Evolutionary conservation across 2,888 invertebrate species (phyloP).

Genomic region (Polylopha cassiicola): DNA sequence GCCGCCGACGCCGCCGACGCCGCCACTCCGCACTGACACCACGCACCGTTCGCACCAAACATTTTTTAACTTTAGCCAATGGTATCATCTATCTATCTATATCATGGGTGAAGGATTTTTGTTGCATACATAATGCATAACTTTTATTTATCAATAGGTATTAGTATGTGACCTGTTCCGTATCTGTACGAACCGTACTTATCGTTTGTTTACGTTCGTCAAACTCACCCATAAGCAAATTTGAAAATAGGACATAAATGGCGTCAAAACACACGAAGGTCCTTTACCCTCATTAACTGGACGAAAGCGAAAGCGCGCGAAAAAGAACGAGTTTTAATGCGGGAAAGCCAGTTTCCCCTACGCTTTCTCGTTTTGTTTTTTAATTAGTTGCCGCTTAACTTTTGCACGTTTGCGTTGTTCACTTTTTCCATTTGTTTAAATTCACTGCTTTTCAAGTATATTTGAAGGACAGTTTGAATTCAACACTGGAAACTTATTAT

Average conservation of each 20-base stretch:
- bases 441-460: conserved; percentile 35
- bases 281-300: conserved; percentile 66
- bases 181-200: too few relatives aligned
- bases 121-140: too few relatives aligned
- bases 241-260: conserved; percentile 38
- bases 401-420: conserved; percentile 53
- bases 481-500: conserved; percentile 32
- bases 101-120: too few relatives aligned
- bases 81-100: too few relatives aligned
- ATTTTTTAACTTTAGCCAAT: too few relatives aligned
- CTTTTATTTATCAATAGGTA: too few relatives aligned
- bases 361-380: conserved; percentile 62
- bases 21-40: too few relatives aligned
- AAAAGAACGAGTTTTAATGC: conserved; percentile 62
- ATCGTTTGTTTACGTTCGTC: too few relatives aligned
- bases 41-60: too few relatives aligned
- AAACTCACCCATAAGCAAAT: conserved; percentile 26
- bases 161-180: too few relatives aligned
- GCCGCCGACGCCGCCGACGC: conserved; percentile 2
- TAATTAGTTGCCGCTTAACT: conserved; percentile 69
- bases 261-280: conserved; percentile 47
- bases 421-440: conserved; percentile 44
- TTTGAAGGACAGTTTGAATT: conserved; percentile 34
- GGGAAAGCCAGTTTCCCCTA: conserved; percentile 55
- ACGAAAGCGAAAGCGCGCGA: conserved; percentile 61